Evolutionary conservation across 1,140 invertebrate species (phyloP).

Genomic region (Neodiprion lecontei): DNA sequence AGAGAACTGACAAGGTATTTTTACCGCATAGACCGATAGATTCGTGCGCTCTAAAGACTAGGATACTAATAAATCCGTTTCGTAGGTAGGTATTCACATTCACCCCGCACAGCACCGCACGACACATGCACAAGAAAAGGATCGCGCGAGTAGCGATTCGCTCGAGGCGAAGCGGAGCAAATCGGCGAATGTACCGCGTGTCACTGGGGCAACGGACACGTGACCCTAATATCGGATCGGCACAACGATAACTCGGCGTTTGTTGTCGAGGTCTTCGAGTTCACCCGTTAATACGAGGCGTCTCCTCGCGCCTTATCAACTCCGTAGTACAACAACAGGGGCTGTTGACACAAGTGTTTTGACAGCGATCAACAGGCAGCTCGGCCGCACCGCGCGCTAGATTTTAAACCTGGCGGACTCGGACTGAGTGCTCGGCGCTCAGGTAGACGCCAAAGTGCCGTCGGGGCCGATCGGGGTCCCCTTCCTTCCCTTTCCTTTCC

Average conservation of each 20-base stretch:
- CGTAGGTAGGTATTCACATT: not conserved
- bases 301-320: too few species aligned
- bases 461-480: not conserved
- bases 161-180: too few species aligned
- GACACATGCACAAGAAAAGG: not conserved
- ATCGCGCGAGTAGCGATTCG: not conserved
- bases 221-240: too few species aligned
- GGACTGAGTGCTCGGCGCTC: conserved; percentile 47
- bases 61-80: not conserved
- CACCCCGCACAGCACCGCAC: not conserved
- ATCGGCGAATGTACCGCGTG: too few species aligned
- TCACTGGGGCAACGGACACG: too few species aligned
- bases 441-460: not conserved
- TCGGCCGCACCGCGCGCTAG: conserved; percentile 30
- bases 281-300: too few species aligned
- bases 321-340: not conserved
- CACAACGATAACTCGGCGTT: too few species aligned
- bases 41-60: not conserved
- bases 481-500: not conserved
- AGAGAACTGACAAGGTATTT: not conserved
- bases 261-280: too few species aligned
- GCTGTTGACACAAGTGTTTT: conserved; percentile 9
- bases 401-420: conserved; percentile 58
- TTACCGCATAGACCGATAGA: not conserved
- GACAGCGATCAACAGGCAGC: conserved; percentile 9